Base-by-base conservation (phyloP, 2,888 invertebrate genomes). In the Dryadula phaetusa region DNA sequence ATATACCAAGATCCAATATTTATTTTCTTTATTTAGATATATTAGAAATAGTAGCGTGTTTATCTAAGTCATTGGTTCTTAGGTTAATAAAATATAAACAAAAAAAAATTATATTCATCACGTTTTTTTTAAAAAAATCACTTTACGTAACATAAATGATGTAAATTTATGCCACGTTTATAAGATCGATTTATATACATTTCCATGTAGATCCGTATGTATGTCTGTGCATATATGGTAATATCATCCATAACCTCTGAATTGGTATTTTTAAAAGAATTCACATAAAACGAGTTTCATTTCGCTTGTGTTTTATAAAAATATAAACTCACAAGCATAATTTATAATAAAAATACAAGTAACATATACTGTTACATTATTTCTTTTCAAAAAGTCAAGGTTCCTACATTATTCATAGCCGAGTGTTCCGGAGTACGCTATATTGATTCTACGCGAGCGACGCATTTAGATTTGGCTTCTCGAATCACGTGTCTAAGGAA, bases 391-490 rank as follows among this genome's bases (percentile, higher is more conserved):
- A 62, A 37, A 14, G 25, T 47, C 34, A 32, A 37, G 37, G 34
- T 37, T 25, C 8, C 40, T 60, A 60, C 60, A 65, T 65, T 65
- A 65, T 65, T 65, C 58, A 65, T 52, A 60, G 42, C 42, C 25
- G 49, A 18, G 56, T 58, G 49, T 60, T 58, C 56, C 56, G 49
- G 44, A 49, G 56, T 60, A 22, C 52, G 52, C 49, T 40, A 65
- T 65, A 58, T 65, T 65, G 65, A 60, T 56, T 58, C 65, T 49
- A 56, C 40, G 40, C 56, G 37, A 64, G 37, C 63, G 63, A 18
- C 18, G 54, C 34, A 25, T 49, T 65, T 58, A 58, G 40, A 60
- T 44, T 58, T 49, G 20, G 46, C 37, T 60, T 58, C 58, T 65
- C 28, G 64, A 49, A 49, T 49, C 60, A 62, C 20, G 40, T 56